Evolutionary conservation across 2,797 vertebrate species (phyloP), one percentile per base, ranked within the genome.

Genomic region (Poeciliopsis presidionis): DNA sequence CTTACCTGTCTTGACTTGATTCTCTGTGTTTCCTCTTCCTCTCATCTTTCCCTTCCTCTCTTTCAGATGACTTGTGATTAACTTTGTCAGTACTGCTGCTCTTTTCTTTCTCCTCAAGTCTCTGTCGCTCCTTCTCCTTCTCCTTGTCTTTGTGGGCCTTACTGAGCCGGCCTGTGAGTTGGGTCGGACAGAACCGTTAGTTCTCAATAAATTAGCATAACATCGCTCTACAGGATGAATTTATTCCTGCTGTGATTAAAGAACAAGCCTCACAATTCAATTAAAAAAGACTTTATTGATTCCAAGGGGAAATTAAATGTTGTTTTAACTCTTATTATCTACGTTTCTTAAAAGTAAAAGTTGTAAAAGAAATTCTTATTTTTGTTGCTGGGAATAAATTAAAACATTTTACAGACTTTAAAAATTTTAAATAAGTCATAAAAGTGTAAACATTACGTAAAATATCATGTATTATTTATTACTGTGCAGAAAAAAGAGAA

Each of bases 11-110:
- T 16, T 72, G 87, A 88, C 93, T 94, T 0, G 93, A 88, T 22
- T 95, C 95, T 79, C 51, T 79, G 81, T 94, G 88, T 87, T 95
- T 96, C 79, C 95, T 94, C 84, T 95, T 96, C 82, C 91, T 85
- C 45, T 94, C 90, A 2, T 94, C 90, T 84, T 82, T 92, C 72
- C 86, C 86, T 79, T 41, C 33, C 13, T 87, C 85, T 77, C 84
- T 89, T 36, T 94, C 94, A 18, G 92, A 89, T 25, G 87, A 86
- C 70, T 83, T 91, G 79, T 84, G 84, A 84, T 94, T 95, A 1
- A 12, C 74, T 76, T 92, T 89, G 1, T 92, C 87, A 4, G 75
- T 79, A 1, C 88, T 81, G 57, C 87, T 84, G 2, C 72, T 78
- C 76, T 70, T 85, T 71, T 89, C 86, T 67, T 83, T 90, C 73